Conservation (phyloP, 2,888 invertebrate species). For the Diaphora mendica region DNA sequence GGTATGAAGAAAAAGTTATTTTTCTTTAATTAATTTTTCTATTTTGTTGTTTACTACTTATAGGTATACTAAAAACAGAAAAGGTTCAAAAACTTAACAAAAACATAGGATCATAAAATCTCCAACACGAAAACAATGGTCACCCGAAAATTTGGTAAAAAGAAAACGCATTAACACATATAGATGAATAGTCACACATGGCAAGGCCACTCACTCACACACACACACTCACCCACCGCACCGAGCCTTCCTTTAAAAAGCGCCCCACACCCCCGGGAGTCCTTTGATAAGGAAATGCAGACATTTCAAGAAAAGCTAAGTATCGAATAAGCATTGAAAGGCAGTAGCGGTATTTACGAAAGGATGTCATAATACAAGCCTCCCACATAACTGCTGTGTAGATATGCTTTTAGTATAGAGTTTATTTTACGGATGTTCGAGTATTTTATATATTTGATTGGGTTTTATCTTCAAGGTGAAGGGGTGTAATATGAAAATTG, state of each 20-base stretch:
- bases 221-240: constrained; percentile 56
- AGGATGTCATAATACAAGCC: constrained; percentile 68
- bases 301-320: constrained; percentile 85
- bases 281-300: constrained; percentile 87
- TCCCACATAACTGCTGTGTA: constrained; percentile 45
- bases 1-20: not conserved
- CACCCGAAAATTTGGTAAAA: constrained; percentile 85
- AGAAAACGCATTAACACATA: constrained; percentile 87
- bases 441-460: constrained; percentile 22
- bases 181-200: constrained; percentile 83
- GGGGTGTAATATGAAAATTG: not conserved
- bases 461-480: not conserved
- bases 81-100: not conserved
- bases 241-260: constrained; percentile 73
- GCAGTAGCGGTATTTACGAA: constrained; percentile 71
- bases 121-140: constrained; percentile 41
- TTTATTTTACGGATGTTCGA: constrained; percentile 21
- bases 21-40: not conserved
- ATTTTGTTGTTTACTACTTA: not conserved
- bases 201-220: constrained; percentile 65
- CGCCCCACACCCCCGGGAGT: constrained; percentile 71
- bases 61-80: not conserved
- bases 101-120: not conserved
- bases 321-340: constrained; percentile 78
- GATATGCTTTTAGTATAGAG: constrained; percentile 33